A percentile compares a stretch with the other conserved stretches of the same genome.
These are phyloP conservation scores for Diachrysia chrysitis DNA, from an alignment of 2,888 invertebrate genomes.

Conservation along the genomic window DNA sequence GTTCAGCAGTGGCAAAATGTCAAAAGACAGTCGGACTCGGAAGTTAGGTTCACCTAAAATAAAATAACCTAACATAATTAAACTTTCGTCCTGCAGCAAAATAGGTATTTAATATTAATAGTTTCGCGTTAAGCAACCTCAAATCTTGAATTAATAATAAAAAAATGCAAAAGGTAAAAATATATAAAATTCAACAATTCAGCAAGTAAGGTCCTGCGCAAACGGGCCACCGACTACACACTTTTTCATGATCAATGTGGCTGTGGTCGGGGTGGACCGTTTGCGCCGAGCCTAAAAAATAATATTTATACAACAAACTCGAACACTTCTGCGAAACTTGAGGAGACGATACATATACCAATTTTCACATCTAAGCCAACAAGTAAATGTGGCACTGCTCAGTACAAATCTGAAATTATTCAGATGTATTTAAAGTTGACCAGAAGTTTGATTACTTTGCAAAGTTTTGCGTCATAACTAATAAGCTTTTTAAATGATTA, in stretches of 20 bases:
- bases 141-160: no score
- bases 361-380: constrained; percentile 26
- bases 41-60: no score
- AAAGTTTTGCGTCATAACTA: constrained; percentile 22
- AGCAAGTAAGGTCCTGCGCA: no score
- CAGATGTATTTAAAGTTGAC: constrained; percentile 42
- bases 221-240: no score
- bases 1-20: no score
- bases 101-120: no score
- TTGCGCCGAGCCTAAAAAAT: background rate
- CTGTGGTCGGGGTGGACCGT: background rate
- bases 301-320: background rate
- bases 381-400: constrained; percentile 16
- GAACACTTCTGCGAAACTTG: constrained; percentile 28
- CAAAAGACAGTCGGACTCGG: constrained; percentile 1
- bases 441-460: constrained; percentile 34
- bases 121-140: no score
- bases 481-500: constrained; percentile 13
- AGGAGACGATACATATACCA: constrained; percentile 5
- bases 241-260: background rate
- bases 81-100: no score
- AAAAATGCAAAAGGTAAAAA: no score
- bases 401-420: constrained; percentile 42
- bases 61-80: no score
- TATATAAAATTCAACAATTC: no score